Conservation (phyloP, 2,797 vertebrate genomes). For the Chiroxiphia lanceolata region DNA sequence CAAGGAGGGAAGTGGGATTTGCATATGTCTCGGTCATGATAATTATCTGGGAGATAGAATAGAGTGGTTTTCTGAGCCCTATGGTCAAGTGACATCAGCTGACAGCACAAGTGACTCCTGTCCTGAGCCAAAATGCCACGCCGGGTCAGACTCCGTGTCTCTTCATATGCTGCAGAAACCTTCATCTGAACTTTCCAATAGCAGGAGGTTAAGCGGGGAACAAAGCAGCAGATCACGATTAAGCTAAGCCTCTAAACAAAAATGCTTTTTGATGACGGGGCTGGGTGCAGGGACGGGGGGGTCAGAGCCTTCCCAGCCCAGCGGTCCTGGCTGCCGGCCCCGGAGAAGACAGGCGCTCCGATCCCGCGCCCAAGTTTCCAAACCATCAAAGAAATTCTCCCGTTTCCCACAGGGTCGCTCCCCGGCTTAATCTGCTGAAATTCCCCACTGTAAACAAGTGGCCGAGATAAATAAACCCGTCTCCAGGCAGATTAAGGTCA, state of each 20-base stretch:
- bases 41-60: constrained; percentile 1
- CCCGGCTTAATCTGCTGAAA: constrained; percentile 42
- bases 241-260: constrained; percentile 63
- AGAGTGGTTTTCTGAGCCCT: constrained; percentile 1
- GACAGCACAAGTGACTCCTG: constrained; percentile 12
- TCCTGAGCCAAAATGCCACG: background rate
- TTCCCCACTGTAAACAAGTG: constrained; percentile 68
- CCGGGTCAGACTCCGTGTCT: background rate
- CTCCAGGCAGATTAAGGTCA: constrained; percentile 73
- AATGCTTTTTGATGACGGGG: constrained; percentile 41
- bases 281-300: background rate
- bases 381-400: constrained; percentile 63
- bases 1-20: background rate
- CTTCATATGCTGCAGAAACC: constrained; percentile 33
- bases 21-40: background rate
- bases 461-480: constrained; percentile 67
- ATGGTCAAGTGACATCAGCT: constrained; percentile 45
- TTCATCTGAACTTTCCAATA: constrained; percentile 51
- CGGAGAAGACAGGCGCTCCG: background rate
- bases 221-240: constrained; percentile 50
- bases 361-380: constrained; percentile 29
- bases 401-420: constrained; percentile 59
- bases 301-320: constrained; percentile 38
- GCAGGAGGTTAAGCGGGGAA: constrained; percentile 51
- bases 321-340: background rate